Percentiles rank a stretch among this genome's conserved stretches.
Evolutionary conservation across 2,113 vertebrate species (phyloP).

Genomic region (Tauraco erythrolophus): DNA sequence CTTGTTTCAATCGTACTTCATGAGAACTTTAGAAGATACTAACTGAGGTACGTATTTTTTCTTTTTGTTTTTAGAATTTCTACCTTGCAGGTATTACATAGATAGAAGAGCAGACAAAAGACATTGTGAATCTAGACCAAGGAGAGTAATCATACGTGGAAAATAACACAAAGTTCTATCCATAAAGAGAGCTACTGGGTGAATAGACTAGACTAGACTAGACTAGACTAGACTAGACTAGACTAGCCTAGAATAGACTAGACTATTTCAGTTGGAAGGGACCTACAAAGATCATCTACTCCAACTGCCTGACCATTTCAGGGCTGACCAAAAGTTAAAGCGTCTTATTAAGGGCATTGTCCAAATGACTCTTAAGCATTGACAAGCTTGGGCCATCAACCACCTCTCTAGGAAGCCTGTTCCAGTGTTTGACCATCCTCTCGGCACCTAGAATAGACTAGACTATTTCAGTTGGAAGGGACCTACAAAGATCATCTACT

Average conservation of each 20-base stretch:
- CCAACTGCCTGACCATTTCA: not conserved
- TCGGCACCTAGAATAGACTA: not conserved
- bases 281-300: not conserved
- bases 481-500: not conserved
- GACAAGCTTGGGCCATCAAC: too few species aligned
- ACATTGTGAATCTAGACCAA: not conserved
- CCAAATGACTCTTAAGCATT: too few species aligned
- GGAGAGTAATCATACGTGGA: not conserved
- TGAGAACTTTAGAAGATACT: constrained; percentile 50
- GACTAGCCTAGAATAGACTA: not conserved
- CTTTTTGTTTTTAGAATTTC: not conserved
- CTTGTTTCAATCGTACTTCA: constrained; percentile 23
- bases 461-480: not conserved
- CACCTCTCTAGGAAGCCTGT: too few species aligned
- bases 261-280: not conserved
- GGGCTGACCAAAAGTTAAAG: not conserved
- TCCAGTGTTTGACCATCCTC: too few species aligned
- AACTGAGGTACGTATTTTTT: constrained; percentile 58
- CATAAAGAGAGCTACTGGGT: not conserved
- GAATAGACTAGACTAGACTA: too few species aligned
- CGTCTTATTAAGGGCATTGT: not conserved
- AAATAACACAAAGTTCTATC: not conserved
- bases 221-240: too few species aligned
- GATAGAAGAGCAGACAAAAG: not conserved
- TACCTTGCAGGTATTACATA: not conserved